phyloP scores from a whole-genome alignment of 2,888 invertebrate genomes.

The Brachyptera risi region DNA sequence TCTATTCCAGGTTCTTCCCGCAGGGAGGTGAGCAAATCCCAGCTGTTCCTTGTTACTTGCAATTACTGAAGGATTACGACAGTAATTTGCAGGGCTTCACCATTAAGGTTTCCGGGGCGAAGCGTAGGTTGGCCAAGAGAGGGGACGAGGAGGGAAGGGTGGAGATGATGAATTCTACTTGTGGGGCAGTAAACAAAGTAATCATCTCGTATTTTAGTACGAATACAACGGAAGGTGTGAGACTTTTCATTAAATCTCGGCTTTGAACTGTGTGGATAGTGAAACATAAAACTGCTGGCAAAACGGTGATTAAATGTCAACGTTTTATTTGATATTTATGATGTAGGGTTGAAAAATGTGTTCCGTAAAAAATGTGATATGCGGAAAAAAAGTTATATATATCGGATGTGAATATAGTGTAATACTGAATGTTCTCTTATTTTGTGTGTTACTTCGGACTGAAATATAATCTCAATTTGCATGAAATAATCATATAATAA shows the following conservation, averaged over 20 bases:
- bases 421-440: too few species aligned
- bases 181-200: slow-evolving; percentile 1
- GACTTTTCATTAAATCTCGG: background rate
- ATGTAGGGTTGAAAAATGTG: background rate
- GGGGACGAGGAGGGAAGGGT: background rate
- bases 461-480: too few species aligned
- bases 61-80: slow-evolving; percentile 1
- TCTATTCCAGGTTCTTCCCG: slow-evolving; percentile 86
- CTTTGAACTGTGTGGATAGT: background rate
- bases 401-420: too few species aligned
- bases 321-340: background rate
- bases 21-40: slow-evolving; percentile 86
- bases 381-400: too few species aligned
- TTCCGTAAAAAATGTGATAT: too few species aligned
- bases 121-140: background rate
- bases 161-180: slow-evolving; percentile 3
- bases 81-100: too few species aligned
- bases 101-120: background rate
- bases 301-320: slow-evolving; percentile 6
- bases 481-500: too few species aligned
- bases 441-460: too few species aligned
- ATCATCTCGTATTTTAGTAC: background rate
- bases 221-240: background rate
- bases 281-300: background rate
- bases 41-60: background rate